Evolutionary conservation across 2,888 invertebrate species (phyloP), one percentile per base, ranked within the genome.

Genomic region (Stenotaenia linearis): DNA sequence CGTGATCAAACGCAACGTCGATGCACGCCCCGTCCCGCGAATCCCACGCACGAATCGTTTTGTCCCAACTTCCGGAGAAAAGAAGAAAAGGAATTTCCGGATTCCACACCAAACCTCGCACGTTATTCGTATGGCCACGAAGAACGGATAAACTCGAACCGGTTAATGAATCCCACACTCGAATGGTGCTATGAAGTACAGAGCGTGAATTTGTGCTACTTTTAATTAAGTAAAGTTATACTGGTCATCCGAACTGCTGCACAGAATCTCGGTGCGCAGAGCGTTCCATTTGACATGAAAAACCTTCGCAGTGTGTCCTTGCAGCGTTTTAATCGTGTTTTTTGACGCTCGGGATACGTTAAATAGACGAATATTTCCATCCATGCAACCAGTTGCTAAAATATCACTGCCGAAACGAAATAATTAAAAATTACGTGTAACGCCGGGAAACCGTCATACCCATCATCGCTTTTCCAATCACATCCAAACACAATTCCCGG

Each of bases 221-320:
- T n/a, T 4, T 15, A n/a, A 35, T 35, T 75, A 74, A 18, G 4
- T 12, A 28, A 56, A 56, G 56, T 15, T 28, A 15, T 45, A 78
- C 78, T 78, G 28, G 82, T 87, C 87, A 84, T 87, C 87, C 50
- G 87, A 87, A 0, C 87, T 86, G 82, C 86, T 86, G 80, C 86
- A 86, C 2, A 87, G 82, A 69, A 87, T 84, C 77, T 86, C 86
- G 56, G 85, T 85, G 75, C 85, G 83, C 35, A 87, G 82, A 2
- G 87, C 87, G 18, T 86, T 86, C 87, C 87, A 87, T 79, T 85
- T 84, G 15, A 87, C 85, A 81, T 85, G 84, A 81, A 87, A 87
- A 28, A 86, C 86, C 82, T 87, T 87, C 18, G 85, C 84, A 18
- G 84, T 83, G 82, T 87, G 87, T 80, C 86, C 87, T 86, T 79